Percentiles rank a stretch among this genome's conserved stretches.
phyloP scores from a whole-genome alignment of 2,113 vertebrate species.

The Edolisoma coerulescens region DNA sequence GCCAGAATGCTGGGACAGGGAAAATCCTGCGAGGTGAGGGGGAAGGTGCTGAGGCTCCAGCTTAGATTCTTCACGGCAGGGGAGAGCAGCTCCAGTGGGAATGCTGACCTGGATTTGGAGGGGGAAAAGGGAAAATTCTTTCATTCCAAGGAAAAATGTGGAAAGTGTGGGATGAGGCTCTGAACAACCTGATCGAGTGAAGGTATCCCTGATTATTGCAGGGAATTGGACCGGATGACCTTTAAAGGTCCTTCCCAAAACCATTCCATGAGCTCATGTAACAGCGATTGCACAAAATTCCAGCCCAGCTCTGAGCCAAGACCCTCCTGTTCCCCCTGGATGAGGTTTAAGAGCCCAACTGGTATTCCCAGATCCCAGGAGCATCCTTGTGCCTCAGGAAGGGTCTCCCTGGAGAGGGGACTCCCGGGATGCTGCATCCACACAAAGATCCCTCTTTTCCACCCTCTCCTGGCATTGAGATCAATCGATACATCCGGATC shows the following conservation, averaged over 20 bases:
- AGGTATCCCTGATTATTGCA: neutral
- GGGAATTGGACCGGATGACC: neutral
- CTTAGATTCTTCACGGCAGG: neutral
- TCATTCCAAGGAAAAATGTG: neutral
- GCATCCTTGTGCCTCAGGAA: neutral
- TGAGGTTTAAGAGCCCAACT: neutral
- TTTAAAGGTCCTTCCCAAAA: neutral
- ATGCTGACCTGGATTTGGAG: neutral
- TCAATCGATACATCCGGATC: neutral
- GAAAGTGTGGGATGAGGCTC: accelerated
- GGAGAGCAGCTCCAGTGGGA: neutral
- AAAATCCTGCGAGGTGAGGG: neutral
- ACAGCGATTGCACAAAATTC: neutral
- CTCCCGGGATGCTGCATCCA: neutral
- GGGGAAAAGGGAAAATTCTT: neutral
- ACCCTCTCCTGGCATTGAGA: accelerated
- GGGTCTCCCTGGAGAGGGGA: neutral
- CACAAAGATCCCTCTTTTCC: neutral
- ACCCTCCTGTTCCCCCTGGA: neutral
- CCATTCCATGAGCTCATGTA: neutral
- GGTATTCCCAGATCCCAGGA: neutral
- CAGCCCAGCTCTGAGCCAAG: neutral
- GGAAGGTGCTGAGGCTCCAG: neutral
- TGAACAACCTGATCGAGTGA: neutral
- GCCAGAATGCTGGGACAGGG: neutral